Conservation (phyloP, 2,888 invertebrate species). For the Ophion ellenae region DNA sequence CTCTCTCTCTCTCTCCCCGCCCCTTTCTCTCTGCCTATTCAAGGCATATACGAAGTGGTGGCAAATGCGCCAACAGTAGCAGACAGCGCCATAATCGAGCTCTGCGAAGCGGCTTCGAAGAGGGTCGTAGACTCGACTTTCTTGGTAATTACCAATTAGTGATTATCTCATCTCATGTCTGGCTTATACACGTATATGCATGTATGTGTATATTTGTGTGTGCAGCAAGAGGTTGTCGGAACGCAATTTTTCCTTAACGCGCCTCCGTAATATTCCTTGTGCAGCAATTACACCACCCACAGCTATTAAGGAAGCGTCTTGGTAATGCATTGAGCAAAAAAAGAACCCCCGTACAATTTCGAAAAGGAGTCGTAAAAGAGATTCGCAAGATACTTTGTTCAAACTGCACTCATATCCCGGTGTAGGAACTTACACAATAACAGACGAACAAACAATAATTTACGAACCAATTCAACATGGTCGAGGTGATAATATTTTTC, state of each 20-base stretch:
- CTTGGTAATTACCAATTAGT: slow-evolving; percentile 69
- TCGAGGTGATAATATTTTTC: neutral
- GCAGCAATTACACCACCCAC: slow-evolving; percentile 15
- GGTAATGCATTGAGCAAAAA: slow-evolving; percentile 14
- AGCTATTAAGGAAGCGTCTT: slow-evolving; percentile 24
- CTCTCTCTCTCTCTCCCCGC: neutral
- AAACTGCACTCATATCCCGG: neutral
- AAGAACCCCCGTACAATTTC: neutral
- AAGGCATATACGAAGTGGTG: neutral
- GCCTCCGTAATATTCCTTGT: slow-evolving; percentile 20
- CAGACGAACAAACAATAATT: neutral
- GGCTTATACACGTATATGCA: slow-evolving; percentile 17
- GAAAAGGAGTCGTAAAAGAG: neutral
- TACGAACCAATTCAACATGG: neutral
- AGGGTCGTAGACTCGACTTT: slow-evolving; percentile 57
- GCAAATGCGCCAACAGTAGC: slow-evolving; percentile 29
- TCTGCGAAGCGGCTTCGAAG: slow-evolving; percentile 55
- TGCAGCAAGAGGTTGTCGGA: slow-evolving; percentile 6
- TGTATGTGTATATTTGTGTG: neutral
- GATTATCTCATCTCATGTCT: slow-evolving; percentile 63
- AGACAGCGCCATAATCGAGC: slow-evolving; percentile 47
- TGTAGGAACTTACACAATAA: neutral
- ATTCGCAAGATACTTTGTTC: neutral
- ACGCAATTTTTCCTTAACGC: slow-evolving; percentile 25
- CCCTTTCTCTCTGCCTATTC: neutral